These are phyloP conservation scores for Falcunculus frontatus DNA, from an alignment of 2,113 vertebrate species.

Conservation along the genomic window DNA sequence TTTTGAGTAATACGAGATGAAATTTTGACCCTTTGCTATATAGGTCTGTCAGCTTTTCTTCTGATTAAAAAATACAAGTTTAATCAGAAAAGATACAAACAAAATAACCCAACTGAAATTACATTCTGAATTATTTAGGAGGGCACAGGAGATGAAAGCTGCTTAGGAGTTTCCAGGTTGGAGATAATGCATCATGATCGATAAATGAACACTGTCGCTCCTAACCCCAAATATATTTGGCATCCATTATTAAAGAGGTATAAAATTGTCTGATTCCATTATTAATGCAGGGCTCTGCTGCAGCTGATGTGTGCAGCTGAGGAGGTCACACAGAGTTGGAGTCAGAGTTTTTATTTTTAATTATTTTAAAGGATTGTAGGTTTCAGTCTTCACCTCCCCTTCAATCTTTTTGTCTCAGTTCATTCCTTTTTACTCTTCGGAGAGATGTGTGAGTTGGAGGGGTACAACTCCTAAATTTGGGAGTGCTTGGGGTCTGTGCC, in stretches of 20 bases:
- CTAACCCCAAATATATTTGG: constrained; percentile 61
- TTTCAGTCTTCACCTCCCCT: not conserved
- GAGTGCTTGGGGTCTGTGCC: not conserved
- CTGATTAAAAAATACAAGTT: constrained; percentile 44
- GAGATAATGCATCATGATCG: constrained; percentile 75
- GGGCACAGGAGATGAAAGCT: constrained; percentile 68
- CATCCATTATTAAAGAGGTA: constrained; percentile 74
- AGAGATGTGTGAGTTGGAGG: not conserved
- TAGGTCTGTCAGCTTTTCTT: constrained; percentile 10
- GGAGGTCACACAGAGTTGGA: not conserved
- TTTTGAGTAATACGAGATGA: not conserved
- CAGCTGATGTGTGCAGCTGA: not conserved
- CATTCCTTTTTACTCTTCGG: not conserved
- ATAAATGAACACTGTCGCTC: constrained; percentile 69
- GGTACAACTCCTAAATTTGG: not conserved
- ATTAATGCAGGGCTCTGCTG: constrained; percentile 65
- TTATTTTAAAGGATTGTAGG: not conserved
- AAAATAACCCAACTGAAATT: constrained; percentile 50
- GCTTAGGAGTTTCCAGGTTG: constrained; percentile 64
- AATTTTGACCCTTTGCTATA: not conserved
- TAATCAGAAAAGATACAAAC: constrained; percentile 42
- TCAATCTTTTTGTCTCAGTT: not conserved
- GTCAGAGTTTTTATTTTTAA: not conserved
- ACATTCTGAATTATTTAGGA: constrained; percentile 76
- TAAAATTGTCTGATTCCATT: constrained; percentile 70